Evolutionary conservation across 2,888 invertebrate genomes (phyloP).

Genomic region (Gasteruption jaculator): DNA sequence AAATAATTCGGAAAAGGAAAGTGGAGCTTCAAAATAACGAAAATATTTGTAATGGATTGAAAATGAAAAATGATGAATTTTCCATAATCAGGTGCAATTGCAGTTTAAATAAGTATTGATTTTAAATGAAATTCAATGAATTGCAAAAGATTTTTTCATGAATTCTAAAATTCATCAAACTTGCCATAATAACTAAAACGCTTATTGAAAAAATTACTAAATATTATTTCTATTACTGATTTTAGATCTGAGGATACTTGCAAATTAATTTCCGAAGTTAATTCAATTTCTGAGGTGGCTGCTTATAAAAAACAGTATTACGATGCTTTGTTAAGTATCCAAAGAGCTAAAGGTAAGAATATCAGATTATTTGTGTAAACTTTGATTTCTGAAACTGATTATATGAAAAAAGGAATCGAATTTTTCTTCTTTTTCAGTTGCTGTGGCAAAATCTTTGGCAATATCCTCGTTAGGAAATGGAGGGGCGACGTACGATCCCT

Average conservation of each 20-base stretch:
- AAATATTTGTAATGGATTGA: too few species aligned
- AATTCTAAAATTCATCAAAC: too few species aligned
- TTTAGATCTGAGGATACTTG: too few species aligned
- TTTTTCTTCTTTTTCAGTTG: constrained; percentile 26
- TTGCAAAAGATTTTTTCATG: too few species aligned
- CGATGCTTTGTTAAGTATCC: constrained; percentile 33
- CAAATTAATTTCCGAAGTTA: too few species aligned
- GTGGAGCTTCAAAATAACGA: constrained; percentile 17
- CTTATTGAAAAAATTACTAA: too few species aligned
- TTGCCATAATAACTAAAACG: too few species aligned
- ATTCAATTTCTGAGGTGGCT: constrained; percentile 29
- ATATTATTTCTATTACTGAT: too few species aligned
- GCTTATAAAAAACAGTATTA: constrained; percentile 37
- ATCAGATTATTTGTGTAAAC: neutral
- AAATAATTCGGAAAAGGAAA: constrained; percentile 17
- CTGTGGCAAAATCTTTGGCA: constrained; percentile 36
- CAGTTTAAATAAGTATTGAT: too few species aligned
- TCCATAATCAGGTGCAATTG: too few species aligned
- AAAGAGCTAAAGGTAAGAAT: constrained; percentile 36
- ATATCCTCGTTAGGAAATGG: constrained; percentile 26
- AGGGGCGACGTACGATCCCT: constrained; percentile 28
- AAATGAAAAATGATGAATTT: too few species aligned
- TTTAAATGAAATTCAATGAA: too few species aligned
- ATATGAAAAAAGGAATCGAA: constrained; percentile 4
- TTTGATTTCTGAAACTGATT: constrained; percentile 2